These are phyloP conservation scores for Syngnathus floridae DNA, from an alignment of 2,113 vertebrate species.

Conservation along the genomic window DNA sequence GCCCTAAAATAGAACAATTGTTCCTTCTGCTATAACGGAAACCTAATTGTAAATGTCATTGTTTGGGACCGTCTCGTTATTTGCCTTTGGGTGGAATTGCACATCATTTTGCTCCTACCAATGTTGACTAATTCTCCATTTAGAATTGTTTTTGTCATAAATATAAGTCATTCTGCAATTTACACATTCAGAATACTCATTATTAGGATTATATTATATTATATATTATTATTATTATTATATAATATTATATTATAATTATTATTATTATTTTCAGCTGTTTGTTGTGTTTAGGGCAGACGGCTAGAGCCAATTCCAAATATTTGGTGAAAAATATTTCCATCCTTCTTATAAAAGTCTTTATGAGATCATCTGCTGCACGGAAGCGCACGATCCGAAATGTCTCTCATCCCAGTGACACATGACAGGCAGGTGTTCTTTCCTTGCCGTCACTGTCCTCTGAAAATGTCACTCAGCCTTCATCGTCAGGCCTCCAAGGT, in stretches of 20 bases:
- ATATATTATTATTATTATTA: too few species aligned
- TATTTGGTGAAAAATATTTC: not conserved
- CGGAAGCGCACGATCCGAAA: conserved; percentile 30
- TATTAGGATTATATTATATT: not conserved
- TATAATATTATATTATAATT: too few species aligned
- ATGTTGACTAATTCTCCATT: conserved; percentile 1
- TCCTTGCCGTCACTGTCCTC: conserved; percentile 48
- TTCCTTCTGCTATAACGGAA: not conserved
- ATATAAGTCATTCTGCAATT: not conserved
- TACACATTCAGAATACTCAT: not conserved
- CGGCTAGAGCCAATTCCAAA: not conserved
- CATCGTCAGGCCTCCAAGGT: conserved; percentile 54
- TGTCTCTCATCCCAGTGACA: conserved; percentile 46
- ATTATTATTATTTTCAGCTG: too few species aligned
- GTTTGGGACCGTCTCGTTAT: not conserved
- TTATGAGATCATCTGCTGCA: conserved; percentile 8
- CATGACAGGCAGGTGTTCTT: conserved; percentile 48
- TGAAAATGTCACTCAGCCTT: conserved; percentile 50
- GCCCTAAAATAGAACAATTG: conserved; percentile 1
- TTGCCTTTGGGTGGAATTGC: not conserved
- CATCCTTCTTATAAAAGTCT: not conserved
- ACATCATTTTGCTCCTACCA: not conserved
- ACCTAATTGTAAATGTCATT: conserved; percentile 4
- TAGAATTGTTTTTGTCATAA: not conserved
- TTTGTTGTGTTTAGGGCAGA: too few species aligned